Percentiles rank a stretch among this genome's conserved stretches.
These are phyloP conservation scores for Apoda limacodes DNA, from an alignment of 2,888 invertebrate species.

Conservation along the genomic window DNA sequence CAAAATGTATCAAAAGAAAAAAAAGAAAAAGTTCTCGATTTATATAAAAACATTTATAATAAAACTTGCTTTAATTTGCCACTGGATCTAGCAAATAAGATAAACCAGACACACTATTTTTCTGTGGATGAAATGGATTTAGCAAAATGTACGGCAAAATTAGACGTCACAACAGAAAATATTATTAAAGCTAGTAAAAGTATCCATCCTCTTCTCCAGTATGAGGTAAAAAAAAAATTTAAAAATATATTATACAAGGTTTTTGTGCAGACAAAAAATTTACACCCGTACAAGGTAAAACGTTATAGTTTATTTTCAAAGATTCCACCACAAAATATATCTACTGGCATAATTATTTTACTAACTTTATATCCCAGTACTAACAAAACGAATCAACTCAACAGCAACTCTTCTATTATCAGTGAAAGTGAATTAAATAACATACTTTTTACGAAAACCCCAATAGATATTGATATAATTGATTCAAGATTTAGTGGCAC, in stretches of 20 bases:
- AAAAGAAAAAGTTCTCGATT: slow-evolving; percentile 24
- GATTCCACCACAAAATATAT: slow-evolving; percentile 16
- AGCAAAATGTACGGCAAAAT: too few species aligned
- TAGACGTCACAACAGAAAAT: slow-evolving; percentile 12
- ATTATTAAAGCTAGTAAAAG: slow-evolving; percentile 5
- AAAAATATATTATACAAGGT: slow-evolving; percentile 32
- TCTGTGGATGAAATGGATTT: slow-evolving; percentile 12
- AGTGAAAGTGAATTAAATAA: slow-evolving; percentile 26
- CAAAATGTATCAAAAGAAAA: slow-evolving; percentile 17
- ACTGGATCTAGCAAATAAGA: slow-evolving; percentile 26
- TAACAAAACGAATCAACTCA: slow-evolving; percentile 11
- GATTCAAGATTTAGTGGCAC: slow-evolving; percentile 27
- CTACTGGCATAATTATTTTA: slow-evolving; percentile 39
- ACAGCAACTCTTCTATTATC: slow-evolving; percentile 12
- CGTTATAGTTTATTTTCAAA: slow-evolving; percentile 33
- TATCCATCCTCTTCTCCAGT: too few species aligned
- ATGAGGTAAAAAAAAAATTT: slow-evolving; percentile 18
- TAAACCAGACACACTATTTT: slow-evolving; percentile 19
- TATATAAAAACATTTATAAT: slow-evolving; percentile 44
- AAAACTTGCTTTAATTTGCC: slow-evolving; percentile 39
- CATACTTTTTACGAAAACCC: slow-evolving; percentile 24
- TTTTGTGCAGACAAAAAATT: slow-evolving; percentile 31
- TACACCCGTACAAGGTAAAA: slow-evolving; percentile 38
- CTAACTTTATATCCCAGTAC: slow-evolving; percentile 32
- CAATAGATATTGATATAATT: slow-evolving; percentile 44